Base-by-base conservation (phyloP, 1,140 invertebrate species). In the Lepidurus couesii region DNA sequence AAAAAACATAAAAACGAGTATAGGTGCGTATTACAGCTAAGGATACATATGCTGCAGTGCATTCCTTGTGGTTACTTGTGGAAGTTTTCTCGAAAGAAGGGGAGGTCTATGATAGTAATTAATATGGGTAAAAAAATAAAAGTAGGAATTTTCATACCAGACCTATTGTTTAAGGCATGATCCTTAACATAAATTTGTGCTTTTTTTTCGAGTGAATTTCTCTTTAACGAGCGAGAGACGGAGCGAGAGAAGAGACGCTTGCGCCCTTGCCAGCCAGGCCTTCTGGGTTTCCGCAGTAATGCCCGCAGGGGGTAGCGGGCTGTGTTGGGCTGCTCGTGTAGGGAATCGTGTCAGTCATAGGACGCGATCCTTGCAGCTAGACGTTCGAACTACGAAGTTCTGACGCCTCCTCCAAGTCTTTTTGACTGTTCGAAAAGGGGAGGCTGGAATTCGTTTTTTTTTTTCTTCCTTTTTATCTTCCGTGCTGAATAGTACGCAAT, bases 301-400 rank as follows among this genome's bases (percentile, higher is more conserved):
- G n/a, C 53, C 53, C 53, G 53, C 53, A 65, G 53, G 53, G 53
- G 53, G 53, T 65, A 65, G 53, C 21, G n/a, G 53, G 53, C 16
- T 65, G 16, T 13, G 16, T n/a, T 65, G 9, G 53, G 53, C 53
- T 13, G 53, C 53, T 65, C 6, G 8, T 65, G 53, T 7, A 21
- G 16, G 16, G 16, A 65, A 16, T 21, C 21, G 16, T 21, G 53
- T 65, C 53, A 65, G 53, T 65, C n/a, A 21, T 65, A 65, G 53
- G 53, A 65, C 53, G 53, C 16, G 53, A 4, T 65, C 53, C 53
- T 65, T 65, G 53, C 21, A 65, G 53, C 13, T 13, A 21, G 16
- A 65, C 53, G 13, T 65, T 34, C 53, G 21, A 65, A 65, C 9
- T 7, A n/a, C 6, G 53, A 65, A 65, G 53, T 65, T 65, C 21